Evolutionary conservation across 2,113 vertebrate species (phyloP).

Genomic region (Apistogramma diplotaenia): DNA sequence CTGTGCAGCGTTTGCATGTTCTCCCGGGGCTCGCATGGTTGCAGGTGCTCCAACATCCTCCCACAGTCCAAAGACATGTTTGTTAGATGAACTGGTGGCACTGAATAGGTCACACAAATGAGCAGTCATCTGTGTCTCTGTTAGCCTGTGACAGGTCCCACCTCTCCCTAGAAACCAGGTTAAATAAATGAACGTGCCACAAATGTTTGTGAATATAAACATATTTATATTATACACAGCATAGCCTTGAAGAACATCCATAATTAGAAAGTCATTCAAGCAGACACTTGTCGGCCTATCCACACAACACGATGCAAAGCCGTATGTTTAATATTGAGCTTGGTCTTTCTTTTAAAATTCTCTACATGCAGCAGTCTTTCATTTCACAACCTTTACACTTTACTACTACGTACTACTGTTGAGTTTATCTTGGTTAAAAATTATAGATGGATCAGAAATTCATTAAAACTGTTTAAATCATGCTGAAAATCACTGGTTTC

Average conservation of each 20-base stretch:
- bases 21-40: not conserved
- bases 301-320: not conserved
- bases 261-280: not conserved
- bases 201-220: not conserved
- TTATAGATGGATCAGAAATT: not conserved
- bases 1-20: no score
- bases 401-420: no score
- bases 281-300: not conserved
- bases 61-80: not conserved
- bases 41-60: not conserved
- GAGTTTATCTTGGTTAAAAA: not conserved
- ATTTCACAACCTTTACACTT: no score
- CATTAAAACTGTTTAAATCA: not conserved
- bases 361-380: slow-evolving; percentile 8
- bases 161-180: not conserved
- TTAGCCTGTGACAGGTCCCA: no score
- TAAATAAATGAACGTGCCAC: not conserved
- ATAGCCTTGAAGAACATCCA: not conserved
- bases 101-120: not conserved
- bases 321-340: not conserved
- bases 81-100: not conserved
- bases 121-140: not conserved
- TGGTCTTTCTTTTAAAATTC: not conserved
- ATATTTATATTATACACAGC: slow-evolving; percentile 24
- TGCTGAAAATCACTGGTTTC: not conserved